Evolutionary conservation across 2,797 vertebrate species (phyloP).

Genomic region (Echeneis naucrates): DNA sequence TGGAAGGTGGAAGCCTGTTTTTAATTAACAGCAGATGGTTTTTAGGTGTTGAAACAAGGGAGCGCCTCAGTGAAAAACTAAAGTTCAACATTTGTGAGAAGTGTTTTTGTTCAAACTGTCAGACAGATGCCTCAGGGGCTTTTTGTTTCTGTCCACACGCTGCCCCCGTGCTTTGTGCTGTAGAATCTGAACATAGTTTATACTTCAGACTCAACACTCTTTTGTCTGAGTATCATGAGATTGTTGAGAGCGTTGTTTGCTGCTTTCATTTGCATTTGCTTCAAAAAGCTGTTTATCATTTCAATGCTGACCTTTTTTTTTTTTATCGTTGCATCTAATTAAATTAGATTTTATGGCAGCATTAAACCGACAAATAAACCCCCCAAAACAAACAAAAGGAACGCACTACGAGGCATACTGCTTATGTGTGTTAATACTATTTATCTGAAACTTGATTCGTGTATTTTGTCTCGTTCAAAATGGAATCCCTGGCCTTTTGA

Average conservation of each 20-base stretch:
- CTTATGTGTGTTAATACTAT: neutral
- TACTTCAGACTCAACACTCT: conserved; percentile 2
- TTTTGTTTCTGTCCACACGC: conserved; percentile 36
- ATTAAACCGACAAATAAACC: neutral
- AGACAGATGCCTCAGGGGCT: conserved; percentile 42
- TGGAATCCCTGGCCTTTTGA: neutral
- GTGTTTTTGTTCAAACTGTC: conserved; percentile 36
- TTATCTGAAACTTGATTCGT: conserved; percentile 15
- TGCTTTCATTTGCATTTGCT: conserved; percentile 45
- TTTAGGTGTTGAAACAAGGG: conserved; percentile 51
- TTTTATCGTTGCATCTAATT: conserved; percentile 67
- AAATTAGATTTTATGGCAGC: conserved; percentile 50
- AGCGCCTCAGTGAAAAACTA: conserved; percentile 60
- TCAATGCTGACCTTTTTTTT: conserved; percentile 43
- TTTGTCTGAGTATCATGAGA: conserved; percentile 22
- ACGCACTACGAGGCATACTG: neutral
- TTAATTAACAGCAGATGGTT: conserved; percentile 75
- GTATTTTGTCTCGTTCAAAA: conserved; percentile 1
- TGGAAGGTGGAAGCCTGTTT: conserved; percentile 58
- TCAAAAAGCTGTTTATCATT: conserved; percentile 34
- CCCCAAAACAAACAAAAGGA: too few species aligned
- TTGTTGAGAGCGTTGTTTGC: conserved; percentile 30
- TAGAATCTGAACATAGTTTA: conserved; percentile 11
- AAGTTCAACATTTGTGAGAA: conserved; percentile 52
- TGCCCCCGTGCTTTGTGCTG: too few species aligned